Evolutionary conservation across 2,797 vertebrate species (phyloP).

Genomic region (Orientallactaga sibirica): DNA sequence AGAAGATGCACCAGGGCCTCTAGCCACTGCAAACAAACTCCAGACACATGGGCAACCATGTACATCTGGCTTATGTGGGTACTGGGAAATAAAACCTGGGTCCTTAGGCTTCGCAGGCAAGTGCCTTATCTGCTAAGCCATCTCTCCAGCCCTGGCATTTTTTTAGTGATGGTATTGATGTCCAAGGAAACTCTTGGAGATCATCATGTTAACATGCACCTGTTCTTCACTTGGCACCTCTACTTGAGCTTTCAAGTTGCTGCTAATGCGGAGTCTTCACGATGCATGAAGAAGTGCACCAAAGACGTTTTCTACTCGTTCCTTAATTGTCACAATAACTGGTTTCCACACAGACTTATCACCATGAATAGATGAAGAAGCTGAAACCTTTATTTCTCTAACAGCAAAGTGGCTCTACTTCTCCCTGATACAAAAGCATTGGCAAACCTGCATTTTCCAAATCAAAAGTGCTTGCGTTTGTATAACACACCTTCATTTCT

Average conservation of each 20-base stretch:
- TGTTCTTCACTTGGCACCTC: background rate
- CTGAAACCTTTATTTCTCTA: background rate
- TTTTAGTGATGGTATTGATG: too few species aligned
- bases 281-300: background rate
- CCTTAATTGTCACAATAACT: background rate
- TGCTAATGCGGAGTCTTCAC: background rate
- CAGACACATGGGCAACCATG: too few species aligned
- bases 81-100: too few species aligned
- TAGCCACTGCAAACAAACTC: too few species aligned
- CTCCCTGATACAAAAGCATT: background rate
- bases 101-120: too few species aligned
- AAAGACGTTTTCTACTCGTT: background rate
- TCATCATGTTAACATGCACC: background rate
- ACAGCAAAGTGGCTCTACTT: background rate
- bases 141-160: too few species aligned
- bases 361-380: too few species aligned
- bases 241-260: background rate
- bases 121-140: too few species aligned
- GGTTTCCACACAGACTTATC: background rate
- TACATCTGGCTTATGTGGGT: too few species aligned
- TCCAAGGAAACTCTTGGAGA: background rate
- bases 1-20: too few species aligned
- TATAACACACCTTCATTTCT: background rate
- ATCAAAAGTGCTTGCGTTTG: background rate
- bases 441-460: background rate